Evolutionary conservation across 53 echinoderm and acorn worm genomes (phyloP).

Genomic region (Mesocentrotus franciscanus): DNA sequence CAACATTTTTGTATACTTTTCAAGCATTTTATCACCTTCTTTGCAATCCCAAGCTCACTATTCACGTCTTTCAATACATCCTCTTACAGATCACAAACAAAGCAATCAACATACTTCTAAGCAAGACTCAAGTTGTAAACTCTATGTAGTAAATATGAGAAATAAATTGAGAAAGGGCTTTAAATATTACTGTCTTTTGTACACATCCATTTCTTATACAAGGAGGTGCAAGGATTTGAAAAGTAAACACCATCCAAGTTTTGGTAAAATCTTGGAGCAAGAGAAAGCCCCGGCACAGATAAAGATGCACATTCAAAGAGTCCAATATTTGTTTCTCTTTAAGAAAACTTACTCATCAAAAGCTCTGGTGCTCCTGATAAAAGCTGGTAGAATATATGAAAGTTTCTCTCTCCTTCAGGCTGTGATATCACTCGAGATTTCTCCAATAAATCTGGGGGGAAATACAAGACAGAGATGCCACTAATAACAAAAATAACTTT

Average conservation of each 20-base stretch:
- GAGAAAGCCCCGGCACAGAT: no score
- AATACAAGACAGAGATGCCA: not conserved
- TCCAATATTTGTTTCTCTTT: no score
- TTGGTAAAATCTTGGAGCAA: no score
- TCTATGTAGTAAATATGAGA: no score
- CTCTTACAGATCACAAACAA: not conserved
- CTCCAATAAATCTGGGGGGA: slow-evolving; percentile 80
- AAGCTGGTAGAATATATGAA: slow-evolving; percentile 92
- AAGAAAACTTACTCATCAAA: slow-evolving; percentile 74
- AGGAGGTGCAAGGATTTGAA: no score
- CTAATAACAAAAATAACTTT: not conserved
- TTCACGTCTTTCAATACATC: not conserved
- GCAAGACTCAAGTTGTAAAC: no score
- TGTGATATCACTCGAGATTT: slow-evolving; percentile 84
- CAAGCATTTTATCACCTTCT: not conserved
- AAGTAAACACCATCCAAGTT: no score
- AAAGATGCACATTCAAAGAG: no score
- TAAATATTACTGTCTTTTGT: no score
- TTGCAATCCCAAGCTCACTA: not conserved
- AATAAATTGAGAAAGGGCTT: no score
- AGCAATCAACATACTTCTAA: not conserved
- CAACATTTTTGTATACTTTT: not conserved
- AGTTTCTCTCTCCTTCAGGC: slow-evolving; percentile 84
- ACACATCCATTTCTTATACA: no score
- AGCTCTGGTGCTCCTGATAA: slow-evolving; percentile 80